Percentiles rank a stretch among this genome's conserved stretches.
These are phyloP conservation scores for Gallinago media DNA, from an alignment of 2,113 vertebrate genomes.

Conservation along the genomic window DNA sequence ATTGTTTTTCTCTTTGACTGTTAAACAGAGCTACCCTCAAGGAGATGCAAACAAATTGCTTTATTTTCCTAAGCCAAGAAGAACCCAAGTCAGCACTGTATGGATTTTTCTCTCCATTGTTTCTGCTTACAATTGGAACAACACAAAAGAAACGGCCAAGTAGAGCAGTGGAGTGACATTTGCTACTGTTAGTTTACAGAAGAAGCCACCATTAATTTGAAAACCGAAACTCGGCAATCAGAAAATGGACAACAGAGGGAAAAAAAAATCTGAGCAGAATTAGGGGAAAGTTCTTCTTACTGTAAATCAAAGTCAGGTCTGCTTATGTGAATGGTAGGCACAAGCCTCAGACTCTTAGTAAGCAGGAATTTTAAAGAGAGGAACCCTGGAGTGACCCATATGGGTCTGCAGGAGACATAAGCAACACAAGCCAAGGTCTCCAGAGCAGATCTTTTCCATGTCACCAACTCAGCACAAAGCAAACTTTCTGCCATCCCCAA, in stretches of 20 bases:
- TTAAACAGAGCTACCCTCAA: not conserved
- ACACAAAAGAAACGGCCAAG: not conserved
- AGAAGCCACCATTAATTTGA: not conserved
- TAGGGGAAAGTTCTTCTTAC: not conserved
- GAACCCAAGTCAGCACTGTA: not conserved
- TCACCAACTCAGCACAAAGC: not conserved
- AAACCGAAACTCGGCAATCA: not conserved
- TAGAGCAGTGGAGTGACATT: not conserved
- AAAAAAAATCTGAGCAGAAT: not conserved
- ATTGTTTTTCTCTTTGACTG: not conserved
- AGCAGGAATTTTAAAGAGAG: not conserved
- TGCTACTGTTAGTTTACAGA: not conserved
- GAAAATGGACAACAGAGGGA: not conserved
- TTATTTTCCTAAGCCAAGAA: not conserved
- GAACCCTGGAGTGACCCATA: not conserved
- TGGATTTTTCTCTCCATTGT: constrained; percentile 23
- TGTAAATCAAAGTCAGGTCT: not conserved
- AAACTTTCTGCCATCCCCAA: not conserved
- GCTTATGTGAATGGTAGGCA: not conserved
- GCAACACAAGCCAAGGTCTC: not conserved
- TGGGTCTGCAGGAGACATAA: not conserved
- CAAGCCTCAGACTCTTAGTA: not conserved
- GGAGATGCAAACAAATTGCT: not conserved
- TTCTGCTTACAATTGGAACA: not conserved
- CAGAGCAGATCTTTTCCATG: not conserved